A percentile compares a stretch with the other conserved stretches of the same genome.
These are phyloP conservation scores for Arion vulgaris DNA, from an alignment of 1,140 invertebrate species.

Conservation along the genomic window DNA sequence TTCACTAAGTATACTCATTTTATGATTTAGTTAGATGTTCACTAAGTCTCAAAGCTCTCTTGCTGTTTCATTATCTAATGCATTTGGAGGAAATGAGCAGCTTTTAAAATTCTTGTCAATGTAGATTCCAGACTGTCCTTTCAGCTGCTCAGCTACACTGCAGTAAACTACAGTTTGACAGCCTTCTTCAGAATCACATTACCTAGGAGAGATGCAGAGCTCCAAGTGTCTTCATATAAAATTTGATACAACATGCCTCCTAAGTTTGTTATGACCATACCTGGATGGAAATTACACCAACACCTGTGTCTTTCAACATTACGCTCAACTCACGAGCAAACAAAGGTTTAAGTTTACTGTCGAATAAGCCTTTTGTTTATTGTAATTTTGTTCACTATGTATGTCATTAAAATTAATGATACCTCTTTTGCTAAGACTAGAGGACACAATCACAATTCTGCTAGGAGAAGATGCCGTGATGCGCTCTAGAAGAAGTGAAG, in stretches of 20 bases:
- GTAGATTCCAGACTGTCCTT: slow-evolving; percentile 77
- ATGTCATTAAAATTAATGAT: slow-evolving; percentile 83
- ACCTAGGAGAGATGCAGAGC: slow-evolving; percentile 51
- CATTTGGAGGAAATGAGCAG: slow-evolving; percentile 77
- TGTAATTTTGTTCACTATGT: slow-evolving; percentile 76
- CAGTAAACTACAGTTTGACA: slow-evolving; percentile 87
- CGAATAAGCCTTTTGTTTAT: slow-evolving; percentile 78
- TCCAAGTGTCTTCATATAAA: slow-evolving; percentile 78
- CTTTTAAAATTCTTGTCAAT: slow-evolving; percentile 81
- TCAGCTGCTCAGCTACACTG: slow-evolving; percentile 80
- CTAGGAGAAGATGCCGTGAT: slow-evolving; percentile 79
- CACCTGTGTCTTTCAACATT: slow-evolving; percentile 69
- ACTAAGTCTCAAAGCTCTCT: slow-evolving; percentile 81
- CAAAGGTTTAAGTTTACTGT: slow-evolving; percentile 74
- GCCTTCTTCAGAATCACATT: slow-evolving; percentile 74
- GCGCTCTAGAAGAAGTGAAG: slow-evolving; percentile 81
- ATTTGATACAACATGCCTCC: slow-evolving; percentile 80
- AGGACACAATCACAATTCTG: slow-evolving; percentile 90
- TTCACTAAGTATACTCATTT: too few species aligned
- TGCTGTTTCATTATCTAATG: slow-evolving; percentile 71
- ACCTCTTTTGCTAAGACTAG: slow-evolving; percentile 79
- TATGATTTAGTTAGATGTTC: slow-evolving; percentile 67
- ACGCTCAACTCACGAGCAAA: slow-evolving; percentile 71
- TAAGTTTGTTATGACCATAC: slow-evolving; percentile 69
- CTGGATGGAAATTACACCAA: slow-evolving; percentile 67